Percentiles rank a stretch among this genome's conserved stretches.
phyloP scores from a whole-genome alignment of 2,888 invertebrate genomes.

The Polia nebulosa region DNA sequence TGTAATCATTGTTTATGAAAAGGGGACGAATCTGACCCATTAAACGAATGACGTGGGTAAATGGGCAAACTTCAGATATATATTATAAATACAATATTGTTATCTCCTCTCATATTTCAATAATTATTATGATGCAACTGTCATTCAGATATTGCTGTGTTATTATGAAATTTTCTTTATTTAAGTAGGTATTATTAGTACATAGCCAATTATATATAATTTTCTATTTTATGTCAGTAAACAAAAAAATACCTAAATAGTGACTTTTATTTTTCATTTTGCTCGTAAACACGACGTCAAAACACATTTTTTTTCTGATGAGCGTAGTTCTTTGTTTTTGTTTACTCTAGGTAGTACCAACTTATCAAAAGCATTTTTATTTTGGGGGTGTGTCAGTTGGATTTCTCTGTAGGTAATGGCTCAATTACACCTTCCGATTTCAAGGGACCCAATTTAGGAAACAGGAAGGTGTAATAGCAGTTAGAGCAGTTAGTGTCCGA shows the following conservation, averaged over 20 bases:
- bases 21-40: background rate
- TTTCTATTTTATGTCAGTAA: too few species aligned
- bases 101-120: slow-evolving; percentile 9
- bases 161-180: background rate
- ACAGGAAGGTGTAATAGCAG: too few species aligned
- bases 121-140: slow-evolving; percentile 34
- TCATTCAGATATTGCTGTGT: background rate
- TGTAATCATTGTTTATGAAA: too few species aligned
- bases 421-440: too few species aligned
- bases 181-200: too few species aligned
- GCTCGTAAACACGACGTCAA: background rate
- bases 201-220: too few species aligned
- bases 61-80: slow-evolving; percentile 2
- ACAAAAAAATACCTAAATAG: too few species aligned
- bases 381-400: background rate
- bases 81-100: background rate
- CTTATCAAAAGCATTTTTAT: background rate
- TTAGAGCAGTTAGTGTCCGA: too few species aligned
- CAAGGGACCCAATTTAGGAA: too few species aligned
- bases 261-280: background rate
- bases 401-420: too few species aligned
- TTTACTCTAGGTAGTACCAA: background rate
- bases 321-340: background rate
- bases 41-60: slow-evolving; percentile 1
- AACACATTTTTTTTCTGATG: background rate